Percentiles rank a stretch among this genome's conserved stretches.
These are phyloP conservation scores for Piscicola geometra DNA, from an alignment of 2,888 invertebrate genomes.

Conservation along the genomic window DNA sequence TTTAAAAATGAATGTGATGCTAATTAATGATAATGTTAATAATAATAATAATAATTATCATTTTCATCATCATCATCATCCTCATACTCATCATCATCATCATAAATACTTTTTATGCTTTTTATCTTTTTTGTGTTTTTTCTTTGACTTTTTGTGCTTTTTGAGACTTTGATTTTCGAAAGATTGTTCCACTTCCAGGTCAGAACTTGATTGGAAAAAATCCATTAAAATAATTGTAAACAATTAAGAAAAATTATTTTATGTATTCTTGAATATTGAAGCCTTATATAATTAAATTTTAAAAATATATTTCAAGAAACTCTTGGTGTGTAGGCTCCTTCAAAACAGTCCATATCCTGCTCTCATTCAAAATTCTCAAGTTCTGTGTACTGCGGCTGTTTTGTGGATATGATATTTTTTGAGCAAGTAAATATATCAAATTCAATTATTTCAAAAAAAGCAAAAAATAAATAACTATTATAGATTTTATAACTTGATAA, in stretches of 20 bases:
- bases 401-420: too few species aligned
- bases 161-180: background rate
- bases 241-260: background rate
- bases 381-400: conserved; percentile 1
- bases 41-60: background rate
- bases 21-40: background rate
- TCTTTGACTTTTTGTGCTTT: background rate
- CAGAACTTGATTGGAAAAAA: background rate
- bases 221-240: background rate
- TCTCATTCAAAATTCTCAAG: conserved; percentile 3
- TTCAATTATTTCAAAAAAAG: too few species aligned
- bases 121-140: background rate
- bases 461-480: too few species aligned
- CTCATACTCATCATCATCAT: background rate
- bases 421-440: too few species aligned
- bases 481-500: background rate
- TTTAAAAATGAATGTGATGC: background rate
- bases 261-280: background rate
- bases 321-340: background rate
- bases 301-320: conserved; percentile 1
- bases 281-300: background rate
- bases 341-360: background rate
- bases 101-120: conserved; percentile 2
- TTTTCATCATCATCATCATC: background rate
- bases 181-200: background rate